phyloP scores from a whole-genome alignment of 1,140 invertebrate genomes.

The Caenorhabditis remanei region DNA sequence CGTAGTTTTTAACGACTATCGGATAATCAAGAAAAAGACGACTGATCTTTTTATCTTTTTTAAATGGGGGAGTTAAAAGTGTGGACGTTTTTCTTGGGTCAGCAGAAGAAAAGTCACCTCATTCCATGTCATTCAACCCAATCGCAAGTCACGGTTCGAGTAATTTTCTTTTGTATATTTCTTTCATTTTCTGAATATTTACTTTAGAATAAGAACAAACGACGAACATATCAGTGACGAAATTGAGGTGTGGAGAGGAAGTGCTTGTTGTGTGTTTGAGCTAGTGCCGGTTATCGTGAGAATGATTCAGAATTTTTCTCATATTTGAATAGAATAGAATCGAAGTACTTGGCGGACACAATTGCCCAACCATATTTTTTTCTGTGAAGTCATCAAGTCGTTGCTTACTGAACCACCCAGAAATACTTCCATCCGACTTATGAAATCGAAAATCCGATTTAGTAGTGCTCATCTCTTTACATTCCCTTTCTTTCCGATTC shows the following conservation, averaged over 20 bases:
- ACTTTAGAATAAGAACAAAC: constrained; percentile 11
- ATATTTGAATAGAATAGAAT: constrained; percentile 44
- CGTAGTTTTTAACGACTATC: constrained; percentile 37
- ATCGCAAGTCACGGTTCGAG: no score
- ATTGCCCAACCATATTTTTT: neutral
- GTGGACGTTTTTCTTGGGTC: neutral
- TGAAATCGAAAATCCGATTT: neutral
- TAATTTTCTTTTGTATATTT: no score
- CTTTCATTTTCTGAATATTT: neutral
- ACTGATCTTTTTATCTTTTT: constrained; percentile 36
- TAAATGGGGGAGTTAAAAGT: constrained; percentile 16
- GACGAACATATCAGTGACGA: constrained; percentile 39
- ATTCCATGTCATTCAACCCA: neutral
- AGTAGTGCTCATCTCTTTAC: constrained; percentile 7
- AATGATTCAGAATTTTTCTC: constrained; percentile 45
- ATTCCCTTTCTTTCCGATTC: neutral
- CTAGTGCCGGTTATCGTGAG: constrained; percentile 54
- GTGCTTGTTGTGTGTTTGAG: constrained; percentile 37
- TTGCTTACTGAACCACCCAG: neutral
- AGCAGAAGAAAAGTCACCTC: neutral
- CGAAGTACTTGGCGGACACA: constrained; percentile 29
- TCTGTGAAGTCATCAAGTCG: neutral
- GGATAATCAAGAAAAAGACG: constrained; percentile 3
- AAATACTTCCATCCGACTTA: neutral
- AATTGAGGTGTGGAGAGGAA: constrained; percentile 28